Evolutionary conservation across 2,888 invertebrate genomes (phyloP), one percentile per base, ranked within the genome.

Genomic region (Drosophila cyrtoloma): DNA sequence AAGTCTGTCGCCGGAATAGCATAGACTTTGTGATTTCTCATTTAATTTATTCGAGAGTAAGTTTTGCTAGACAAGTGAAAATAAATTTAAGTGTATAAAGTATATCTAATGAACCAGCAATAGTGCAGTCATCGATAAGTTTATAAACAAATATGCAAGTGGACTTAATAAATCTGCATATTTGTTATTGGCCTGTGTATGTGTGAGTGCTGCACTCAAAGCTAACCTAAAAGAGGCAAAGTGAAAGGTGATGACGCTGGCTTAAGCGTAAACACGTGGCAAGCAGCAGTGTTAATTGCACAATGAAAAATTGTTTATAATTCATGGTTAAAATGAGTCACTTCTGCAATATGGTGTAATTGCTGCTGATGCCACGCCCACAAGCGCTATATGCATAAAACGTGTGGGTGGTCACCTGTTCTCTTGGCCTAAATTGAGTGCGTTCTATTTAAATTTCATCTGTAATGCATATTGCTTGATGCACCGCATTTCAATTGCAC

Each of bases 1-100:
- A 95, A 94, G 95, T 95, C 95, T 95, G 94, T 95, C 94, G 95
- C 95, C 95, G 95, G 94, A 94, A 94, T 94, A 94, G 95, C 95
- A 95, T 92, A 92, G 92, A 84, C 90, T 92, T 86, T 91, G 91
- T 92, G 91, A 91, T 92, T 90, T 91, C 91, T 92, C 91, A 83
- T 91, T 90, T 87, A 90, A 91, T 92, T 92, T 92, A 80, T 90
- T 91, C 88, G 80, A 85, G 91, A 92, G 92, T 92, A 92, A 92
- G 92, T 92, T 92, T 64, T 66, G 59, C 59, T 53, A 74, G 28
- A 58, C 57, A 78, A 78, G 82, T 82, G 88, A 64, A 70, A 70
- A 69, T 35, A 52, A 62, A 64, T 47, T 73, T 67, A 55, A 63
- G 65, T 74, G 63, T 71, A 71, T 71, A 53, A 74, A 66, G 65